Evolutionary conservation across 2,113 vertebrate genomes (phyloP), one percentile per base, ranked within the genome.

Genomic region (Andinoacara biseriatus): DNA sequence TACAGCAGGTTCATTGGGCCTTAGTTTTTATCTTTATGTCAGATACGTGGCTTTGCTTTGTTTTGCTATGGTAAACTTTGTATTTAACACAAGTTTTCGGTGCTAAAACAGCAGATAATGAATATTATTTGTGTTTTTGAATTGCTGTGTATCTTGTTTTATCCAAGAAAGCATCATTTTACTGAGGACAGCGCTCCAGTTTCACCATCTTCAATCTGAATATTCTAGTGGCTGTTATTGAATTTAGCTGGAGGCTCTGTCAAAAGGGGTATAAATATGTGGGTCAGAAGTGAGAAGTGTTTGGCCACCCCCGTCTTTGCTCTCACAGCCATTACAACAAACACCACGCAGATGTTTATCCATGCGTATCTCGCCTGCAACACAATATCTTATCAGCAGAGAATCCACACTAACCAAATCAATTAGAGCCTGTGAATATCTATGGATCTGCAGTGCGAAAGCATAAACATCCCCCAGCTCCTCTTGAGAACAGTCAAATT

Each of bases 401-500:
- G 86, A 88, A 93, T 87, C 92, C 80, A 46, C 89, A 78, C 88
- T 86, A 90, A 95, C 93, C 95, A 95, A 97, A 96, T 96, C 96
- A 96, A 96, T 97, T 97, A 96, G 92, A 85, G 92, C 78, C 90
- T 85, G 93, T 93, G 95, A 95, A 93, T 95, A 90, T 93, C 90
- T 94, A 65, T 77, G 86, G 87, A 94, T 94, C 92, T 91, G 94
- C 92, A 94, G 80, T 92, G 88, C 2, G 7, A 94, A 96, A 95
- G 91, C 94, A 90, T 94, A 95, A 94, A 93, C 95, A 95, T 90
- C 94, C 83, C 85, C 81, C 85, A 81, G 88, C 91, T 95, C 85
- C 96, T 93, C 94, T 86, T 89, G 94, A 96, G 96, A 96, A 91
- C 89, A 88, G 92, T 83, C 87, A 90, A 96, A 96, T 96, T 96